Evolutionary conservation across 2,888 invertebrate genomes (phyloP), one percentile per base, ranked within the genome.

Genomic region (Diarsia dahlii): DNA sequence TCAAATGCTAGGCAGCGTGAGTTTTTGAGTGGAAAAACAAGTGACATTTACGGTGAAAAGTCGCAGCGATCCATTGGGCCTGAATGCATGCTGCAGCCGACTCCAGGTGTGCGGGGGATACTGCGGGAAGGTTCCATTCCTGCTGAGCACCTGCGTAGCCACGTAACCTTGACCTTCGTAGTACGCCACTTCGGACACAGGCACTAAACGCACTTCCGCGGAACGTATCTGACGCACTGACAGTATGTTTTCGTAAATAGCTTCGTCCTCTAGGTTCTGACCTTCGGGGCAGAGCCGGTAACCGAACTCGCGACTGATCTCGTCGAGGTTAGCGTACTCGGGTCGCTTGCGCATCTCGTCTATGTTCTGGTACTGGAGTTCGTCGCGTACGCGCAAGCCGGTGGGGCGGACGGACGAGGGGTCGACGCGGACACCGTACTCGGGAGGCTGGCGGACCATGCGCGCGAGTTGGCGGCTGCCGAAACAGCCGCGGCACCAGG

Each of bases 201-300:
- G 96, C 94, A 96, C 96, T 92, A 97, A 92, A 87, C 96, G 94
- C 93, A 96, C 96, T 94, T 96, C 97, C 91, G 97, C 95, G 86
- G 96, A 95, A 85, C 96, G 94, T 80, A 96, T 95, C 89, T 95
- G 95, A 86, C 97, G 95, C 94, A 95, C 96, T 85, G 96, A 96
- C 84, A 96, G 89, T 90, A 97, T 95, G 87, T 97, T 97, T 88
- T 97, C 96, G 85, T 97, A 97, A 71, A 96, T 96, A 63, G 96
- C 97, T 84, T 97, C 97, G 81, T 97, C 97, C 85, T 97, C 97
- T 78, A 96, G 89, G 86, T 97, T 97, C 88, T 97, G 97, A 77
- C 97, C 97, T 91, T 97, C 97, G 48, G 97, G 97, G 76, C 97
- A 97, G 78, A 96, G 89, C 15, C 97, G 94, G 89, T 97, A 96